These are phyloP conservation scores for Lasioglossum baleicum DNA, from an alignment of 1,140 invertebrate species.

Conservation along the genomic window DNA sequence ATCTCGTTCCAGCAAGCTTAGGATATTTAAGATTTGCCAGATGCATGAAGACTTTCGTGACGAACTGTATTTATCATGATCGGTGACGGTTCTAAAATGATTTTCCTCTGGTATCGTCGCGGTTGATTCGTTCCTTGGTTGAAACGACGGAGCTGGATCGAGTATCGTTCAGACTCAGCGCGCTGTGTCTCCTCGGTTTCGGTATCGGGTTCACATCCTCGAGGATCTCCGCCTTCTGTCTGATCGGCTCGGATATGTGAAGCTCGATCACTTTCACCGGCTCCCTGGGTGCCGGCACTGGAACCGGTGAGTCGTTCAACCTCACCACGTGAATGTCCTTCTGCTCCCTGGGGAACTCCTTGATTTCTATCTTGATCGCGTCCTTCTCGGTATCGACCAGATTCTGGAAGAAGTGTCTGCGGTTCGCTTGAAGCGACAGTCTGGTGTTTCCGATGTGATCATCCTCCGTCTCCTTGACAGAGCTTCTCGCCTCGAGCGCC, in stretches of 20 bases:
- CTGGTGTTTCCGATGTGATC: constrained; percentile 33
- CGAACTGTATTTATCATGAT: neutral
- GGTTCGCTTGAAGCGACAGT: constrained; percentile 67
- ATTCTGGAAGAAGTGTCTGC: constrained; percentile 71
- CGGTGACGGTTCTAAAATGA: constrained; percentile 50
- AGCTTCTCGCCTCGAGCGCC: constrained; percentile 62
- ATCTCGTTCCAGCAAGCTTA: too few relatives aligned
- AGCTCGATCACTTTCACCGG: constrained; percentile 74
- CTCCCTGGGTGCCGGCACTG: constrained; percentile 52
- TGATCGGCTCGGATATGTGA: constrained; percentile 76
- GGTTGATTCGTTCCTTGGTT: neutral
- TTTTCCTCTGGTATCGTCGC: constrained; percentile 44
- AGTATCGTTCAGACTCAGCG: constrained; percentile 60
- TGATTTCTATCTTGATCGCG: constrained; percentile 70
- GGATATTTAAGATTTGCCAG: too few relatives aligned
- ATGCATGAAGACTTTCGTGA: too few relatives aligned
- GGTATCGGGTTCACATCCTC: constrained; percentile 67
- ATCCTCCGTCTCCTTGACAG: constrained; percentile 36
- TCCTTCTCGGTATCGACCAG: constrained; percentile 63
- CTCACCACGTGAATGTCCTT: constrained; percentile 71
- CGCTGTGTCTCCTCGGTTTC: constrained; percentile 69
- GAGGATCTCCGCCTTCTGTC: constrained; percentile 60
- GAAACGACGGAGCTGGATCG: constrained; percentile 12
- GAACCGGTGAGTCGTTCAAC: constrained; percentile 62
- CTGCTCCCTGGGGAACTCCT: constrained; percentile 70